phyloP scores from a whole-genome alignment of 2,113 vertebrate genomes.

The Daphoenositta chrysoptera region DNA sequence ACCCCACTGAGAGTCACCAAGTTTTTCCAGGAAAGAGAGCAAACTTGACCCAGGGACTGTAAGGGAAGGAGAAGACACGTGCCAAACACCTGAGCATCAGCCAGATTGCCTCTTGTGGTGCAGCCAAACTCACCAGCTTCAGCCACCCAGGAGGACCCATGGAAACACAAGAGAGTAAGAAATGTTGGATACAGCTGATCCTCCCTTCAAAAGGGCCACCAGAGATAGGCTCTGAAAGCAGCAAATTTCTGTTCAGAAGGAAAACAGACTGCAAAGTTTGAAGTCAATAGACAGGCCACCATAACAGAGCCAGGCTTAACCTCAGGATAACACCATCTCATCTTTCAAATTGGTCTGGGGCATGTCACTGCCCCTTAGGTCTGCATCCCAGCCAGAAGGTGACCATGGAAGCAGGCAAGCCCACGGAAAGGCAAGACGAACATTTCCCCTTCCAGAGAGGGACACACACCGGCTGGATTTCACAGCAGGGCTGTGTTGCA shows the following conservation, averaged over 20 bases:
- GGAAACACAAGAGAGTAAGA: not conserved
- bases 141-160: not conserved
- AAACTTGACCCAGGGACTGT: not conserved
- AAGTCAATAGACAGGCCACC: rapidly evolving
- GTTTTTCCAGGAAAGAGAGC: not conserved
- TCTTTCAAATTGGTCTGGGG: not conserved
- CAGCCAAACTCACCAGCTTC: not conserved
- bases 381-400: not conserved
- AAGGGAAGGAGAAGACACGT: not conserved
- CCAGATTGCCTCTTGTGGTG: not conserved
- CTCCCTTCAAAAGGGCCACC: not conserved
- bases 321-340: not conserved
- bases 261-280: not conserved
- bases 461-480: not conserved
- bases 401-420: not conserved
- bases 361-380: not conserved
- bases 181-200: not conserved
- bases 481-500: not conserved
- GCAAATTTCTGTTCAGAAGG: not conserved
- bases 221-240: not conserved
- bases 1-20: not conserved
- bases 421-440: rapidly evolving
- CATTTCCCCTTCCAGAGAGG: not conserved
- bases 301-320: not conserved
- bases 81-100: not conserved